Evolutionary conservation across 2,888 invertebrate genomes (phyloP), one percentile per base, ranked within the genome.

Genomic region (Pseudeuparius sepicola): DNA sequence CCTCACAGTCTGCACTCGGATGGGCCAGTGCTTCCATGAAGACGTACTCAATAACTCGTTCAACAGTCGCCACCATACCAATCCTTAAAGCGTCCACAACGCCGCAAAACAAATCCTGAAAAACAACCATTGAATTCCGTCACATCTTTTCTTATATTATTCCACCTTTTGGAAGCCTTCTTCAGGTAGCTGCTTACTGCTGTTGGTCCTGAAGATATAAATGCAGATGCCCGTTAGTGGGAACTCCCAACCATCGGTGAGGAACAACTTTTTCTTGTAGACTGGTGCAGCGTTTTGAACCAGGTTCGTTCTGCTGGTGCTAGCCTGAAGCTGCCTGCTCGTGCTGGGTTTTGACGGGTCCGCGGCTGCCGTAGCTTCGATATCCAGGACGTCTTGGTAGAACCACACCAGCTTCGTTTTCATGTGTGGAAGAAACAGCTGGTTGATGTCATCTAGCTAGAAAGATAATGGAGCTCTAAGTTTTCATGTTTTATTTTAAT

Each of bases 1-100:
- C 85, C 35, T 88, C 87, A 0, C 79, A 79, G 47, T 88, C 86
- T 5, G 69, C 66, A 48, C 78, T 78, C 1, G 86, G 85, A 58
- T 83, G 82, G 1, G 86, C 85, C 28, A 88, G 64, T 0, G 88
- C 87, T 51, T 89, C 89, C 79, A 93, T 85, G 52, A 89, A 89
- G 10, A 93, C 86, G 52, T 79, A 75, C 49, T 90, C 86, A 57
- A 93, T 79, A 7, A 89, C 78, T 18, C 88, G 73, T 57, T 92
- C 89, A 44, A 93, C 79, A 2, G 87, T 83, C 2, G 87, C 81
- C 38, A 93, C 81, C 43, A 93, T 66, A 1, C 86, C 86, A 24
- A 87, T 78, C 49, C 77, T 75, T 39, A 73, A 70, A 0, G 80
- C 78, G 53, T 88, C 85, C 20, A 90, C 71, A 10, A 87, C 71